phyloP scores from a whole-genome alignment of 1,140 invertebrate genomes.

The Bombus confusus region DNA sequence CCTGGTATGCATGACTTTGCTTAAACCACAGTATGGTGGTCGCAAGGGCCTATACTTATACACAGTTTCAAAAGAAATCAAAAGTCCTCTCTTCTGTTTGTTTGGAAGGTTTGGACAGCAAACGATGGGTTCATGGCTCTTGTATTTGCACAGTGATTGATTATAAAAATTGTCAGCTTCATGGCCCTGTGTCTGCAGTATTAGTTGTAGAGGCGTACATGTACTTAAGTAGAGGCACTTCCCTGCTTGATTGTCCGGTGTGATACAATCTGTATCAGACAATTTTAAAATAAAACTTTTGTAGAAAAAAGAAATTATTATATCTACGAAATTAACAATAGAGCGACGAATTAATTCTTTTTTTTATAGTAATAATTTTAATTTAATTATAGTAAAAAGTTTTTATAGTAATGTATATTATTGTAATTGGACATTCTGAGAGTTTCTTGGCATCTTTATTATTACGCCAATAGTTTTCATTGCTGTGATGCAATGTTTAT shows the following conservation, averaged over 20 bases:
- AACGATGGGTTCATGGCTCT: conserved; percentile 81
- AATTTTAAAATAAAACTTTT: background rate
- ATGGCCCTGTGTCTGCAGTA: conserved; percentile 70
- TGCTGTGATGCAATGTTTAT: no score
- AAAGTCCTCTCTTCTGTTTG: background rate
- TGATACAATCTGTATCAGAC: conserved; percentile 14
- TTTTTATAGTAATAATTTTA: no score
- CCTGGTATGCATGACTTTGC: conserved; percentile 58
- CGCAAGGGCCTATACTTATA: conserved; percentile 50
- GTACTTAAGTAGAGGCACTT: conserved; percentile 80
- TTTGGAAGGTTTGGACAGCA: conserved; percentile 76
- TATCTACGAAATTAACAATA: no score
- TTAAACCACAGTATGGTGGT: conserved; percentile 71
- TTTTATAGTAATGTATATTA: no score
- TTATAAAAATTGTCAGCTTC: conserved; percentile 78
- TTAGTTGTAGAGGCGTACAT: conserved; percentile 77
- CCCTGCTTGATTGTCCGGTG: conserved; percentile 66
- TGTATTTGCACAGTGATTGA: conserved; percentile 83
- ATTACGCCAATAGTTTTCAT: no score
- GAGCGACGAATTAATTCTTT: no score
- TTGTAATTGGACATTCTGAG: no score
- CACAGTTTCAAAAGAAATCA: background rate
- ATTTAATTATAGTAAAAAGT: background rate
- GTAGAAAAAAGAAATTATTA: no score
- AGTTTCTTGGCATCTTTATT: no score